Base-by-base conservation (phyloP, 2,797 vertebrate genomes). In the Girardinus metallicus region DNA sequence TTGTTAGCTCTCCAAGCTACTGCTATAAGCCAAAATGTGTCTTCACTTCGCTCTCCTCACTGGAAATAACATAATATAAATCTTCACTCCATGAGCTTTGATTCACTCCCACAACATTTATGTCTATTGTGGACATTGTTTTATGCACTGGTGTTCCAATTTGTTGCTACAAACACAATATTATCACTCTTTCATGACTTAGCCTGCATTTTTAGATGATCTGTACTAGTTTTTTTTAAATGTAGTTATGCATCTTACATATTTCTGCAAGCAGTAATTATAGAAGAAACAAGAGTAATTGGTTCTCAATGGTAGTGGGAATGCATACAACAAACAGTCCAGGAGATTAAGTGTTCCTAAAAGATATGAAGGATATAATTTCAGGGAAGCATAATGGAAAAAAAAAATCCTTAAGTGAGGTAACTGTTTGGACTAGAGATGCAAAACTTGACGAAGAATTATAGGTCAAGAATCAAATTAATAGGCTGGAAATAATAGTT, bases 401-500 rank as follows among this genome's bases (percentile, higher is more conserved):
- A 29, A 44, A 43, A 71, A 53, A 23, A 26, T 44, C 8, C 26
- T 44, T 46, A 72, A 9, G 12, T 46, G 23, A 43, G 23, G 1
- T 29, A 16, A 46, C n/a, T 29, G 4, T 41, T 39, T 41, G 64
- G 36, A 26, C 57, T 46, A 21, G 26, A 46, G 41, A 46, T 64
- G 15, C 1, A 60, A 18, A 57, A 18, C 55, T 46, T 18, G 44
- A 44, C 12, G 0, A 13, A 36, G 23, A 76, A 46, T 36, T 66
- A 46, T 15, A 68, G 29, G 46, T 21, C 16, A 70, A 73, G 43
- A 31, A 18, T 74, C 36, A 39, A 29, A 85, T 82, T 53, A 47
- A 55, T 53, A 83, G 76, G 64, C 66, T 70, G 16, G 21, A 74
- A 72, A 31, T 13, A 29, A 60, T 60, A 51, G 11, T 51, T 77